Base-by-base conservation (phyloP, 2,113 vertebrate genomes). In the Xerus inauris region DNA sequence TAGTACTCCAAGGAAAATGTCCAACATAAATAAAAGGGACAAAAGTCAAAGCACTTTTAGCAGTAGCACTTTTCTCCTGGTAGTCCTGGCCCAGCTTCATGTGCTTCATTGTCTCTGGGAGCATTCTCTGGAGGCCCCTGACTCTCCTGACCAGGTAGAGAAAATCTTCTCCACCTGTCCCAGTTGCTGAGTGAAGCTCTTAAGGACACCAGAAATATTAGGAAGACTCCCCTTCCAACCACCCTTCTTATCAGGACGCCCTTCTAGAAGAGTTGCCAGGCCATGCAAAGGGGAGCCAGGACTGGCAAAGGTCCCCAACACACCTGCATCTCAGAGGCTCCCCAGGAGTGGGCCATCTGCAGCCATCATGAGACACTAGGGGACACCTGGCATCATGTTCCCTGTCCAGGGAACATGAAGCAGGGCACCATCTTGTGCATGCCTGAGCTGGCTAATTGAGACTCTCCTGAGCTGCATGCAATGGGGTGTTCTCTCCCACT, bases 21-120 rank as follows among this genome's bases (percentile, higher is more conserved):
- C 62, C 30, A 35, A 67, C 20, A n/a, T 28, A 8, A 22, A 3
- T 13, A 40, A 40, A 49, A 14, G 2, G 42, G 45, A 26, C 38
- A 67, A 45, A 77, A 54, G 45, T 35, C 82, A 65, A 42, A 62
- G 69, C 0, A 9, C 22, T 79, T 77, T 77, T 51, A 4, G 4
- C 14, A 40, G 59, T 24, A 45, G 30, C n/a, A 22, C 45, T 72
- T 35, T 32, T 51, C 49, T 38, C 35, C 20, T 16, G 30, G 13
- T 13, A 13, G 32, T 54, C 17, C 40, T 3, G 26, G 67, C 4
- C 38, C 40, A 1, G 1, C 13, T 6, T 22, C 4, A 8, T 0
- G 3, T 0, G 22, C 22, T 11, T 57, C 59, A 1, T 22, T 2
- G 0, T 51, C 54, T 51, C 38, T 22, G 20, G 35, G 20, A 4